A percentile compares a stretch with the other conserved stretches of the same genome.
Evolutionary conservation across 2,888 invertebrate species (phyloP).

Genomic region (Incurvaria masculella): DNA sequence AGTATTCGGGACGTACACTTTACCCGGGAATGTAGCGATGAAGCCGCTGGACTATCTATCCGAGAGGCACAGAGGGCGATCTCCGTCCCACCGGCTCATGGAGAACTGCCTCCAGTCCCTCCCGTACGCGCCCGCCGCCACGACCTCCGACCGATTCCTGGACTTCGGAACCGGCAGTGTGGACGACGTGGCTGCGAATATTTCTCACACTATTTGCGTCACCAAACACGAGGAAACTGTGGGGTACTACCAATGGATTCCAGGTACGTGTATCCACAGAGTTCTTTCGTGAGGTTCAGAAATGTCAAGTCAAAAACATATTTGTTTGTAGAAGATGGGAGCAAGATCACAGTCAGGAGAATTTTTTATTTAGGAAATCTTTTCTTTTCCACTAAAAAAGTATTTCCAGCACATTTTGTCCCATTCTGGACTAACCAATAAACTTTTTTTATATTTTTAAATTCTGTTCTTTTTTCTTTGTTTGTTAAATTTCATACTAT

Average conservation of each 20-base stretch:
- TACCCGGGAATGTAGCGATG: slow-evolving; percentile 32
- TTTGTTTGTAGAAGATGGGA: too few relatives aligned
- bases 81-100: slow-evolving; percentile 36
- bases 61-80: slow-evolving; percentile 29
- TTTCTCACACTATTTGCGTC: slow-evolving; percentile 43
- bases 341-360: background rate
- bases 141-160: slow-evolving; percentile 39
- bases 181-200: slow-evolving; percentile 33
- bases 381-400: background rate
- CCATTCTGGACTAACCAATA: too few relatives aligned
- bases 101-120: slow-evolving; percentile 41
- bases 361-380: background rate
- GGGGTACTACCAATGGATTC: slow-evolving; percentile 41
- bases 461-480: too few relatives aligned
- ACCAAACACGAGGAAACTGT: slow-evolving; percentile 43
- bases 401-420: too few relatives aligned
- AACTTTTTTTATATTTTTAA: too few relatives aligned
- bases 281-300: too few relatives aligned
- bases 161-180: slow-evolving; percentile 43
- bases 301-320: too few relatives aligned
- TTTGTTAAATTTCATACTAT: too few relatives aligned
- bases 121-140: slow-evolving; percentile 35
- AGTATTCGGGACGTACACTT: slow-evolving; percentile 31
- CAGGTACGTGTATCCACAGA: too few relatives aligned
- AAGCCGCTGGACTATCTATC: slow-evolving; percentile 33